Conservation (phyloP, 2,888 invertebrate genomes). For the Drosophila basisetae region DNA sequence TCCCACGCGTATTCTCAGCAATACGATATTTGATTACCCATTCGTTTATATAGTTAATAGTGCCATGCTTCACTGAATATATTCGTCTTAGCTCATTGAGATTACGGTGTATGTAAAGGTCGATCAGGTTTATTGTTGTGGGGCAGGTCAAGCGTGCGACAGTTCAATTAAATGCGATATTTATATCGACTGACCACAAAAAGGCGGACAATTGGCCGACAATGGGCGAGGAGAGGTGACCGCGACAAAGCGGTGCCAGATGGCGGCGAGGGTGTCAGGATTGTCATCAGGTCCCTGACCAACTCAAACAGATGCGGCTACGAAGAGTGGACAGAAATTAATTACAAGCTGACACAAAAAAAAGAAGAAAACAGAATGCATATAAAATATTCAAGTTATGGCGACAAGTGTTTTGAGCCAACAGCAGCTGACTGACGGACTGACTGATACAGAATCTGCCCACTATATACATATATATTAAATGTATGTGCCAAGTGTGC, state of each 20-base stretch:
- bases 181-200: conserved; percentile 73
- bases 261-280: conserved; percentile 32
- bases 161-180: conserved; percentile 76
- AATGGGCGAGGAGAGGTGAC: conserved; percentile 27
- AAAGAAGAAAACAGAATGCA: conserved; percentile 35
- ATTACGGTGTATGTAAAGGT: conserved; percentile 43
- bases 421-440: conserved; percentile 58
- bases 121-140: conserved; percentile 21
- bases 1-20: neutral
- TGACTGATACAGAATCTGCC: conserved; percentile 7
- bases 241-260: conserved; percentile 20
- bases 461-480: neutral
- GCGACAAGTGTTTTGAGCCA: conserved; percentile 49
- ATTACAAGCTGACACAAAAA: conserved; percentile 49
- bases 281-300: conserved; percentile 43
- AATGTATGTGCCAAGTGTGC: neutral
- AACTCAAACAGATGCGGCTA: conserved; percentile 52
- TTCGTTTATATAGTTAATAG: neutral
- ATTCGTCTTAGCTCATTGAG: conserved; percentile 42
- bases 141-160: conserved; percentile 47
- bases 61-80: conserved; percentile 13
- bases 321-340: conserved; percentile 59
- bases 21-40: neutral
- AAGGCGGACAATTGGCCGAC: conserved; percentile 54
- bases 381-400: conserved; percentile 54